Conservation (phyloP, 2,113 vertebrate species). For the Candoia aspera region DNA sequence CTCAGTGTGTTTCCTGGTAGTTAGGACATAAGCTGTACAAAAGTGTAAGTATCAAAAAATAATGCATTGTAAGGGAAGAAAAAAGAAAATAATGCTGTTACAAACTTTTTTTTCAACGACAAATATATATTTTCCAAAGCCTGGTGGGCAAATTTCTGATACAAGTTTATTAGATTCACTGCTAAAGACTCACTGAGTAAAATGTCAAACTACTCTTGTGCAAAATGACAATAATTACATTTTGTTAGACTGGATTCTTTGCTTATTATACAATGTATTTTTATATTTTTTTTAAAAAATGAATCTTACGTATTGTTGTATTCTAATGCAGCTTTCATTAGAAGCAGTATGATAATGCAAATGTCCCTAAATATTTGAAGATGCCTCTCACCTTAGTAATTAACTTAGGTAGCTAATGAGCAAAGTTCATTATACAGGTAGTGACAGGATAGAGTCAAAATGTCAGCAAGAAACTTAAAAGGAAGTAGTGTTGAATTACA, state of each 20-base stretch:
- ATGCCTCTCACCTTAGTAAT: slow-evolving; percentile 39
- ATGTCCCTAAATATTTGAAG: slow-evolving; percentile 41
- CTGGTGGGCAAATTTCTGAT: neutral
- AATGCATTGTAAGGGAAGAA: neutral
- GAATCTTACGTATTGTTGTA: neutral
- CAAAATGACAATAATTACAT: neutral
- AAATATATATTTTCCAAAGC: neutral
- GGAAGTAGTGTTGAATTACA: slow-evolving; percentile 2
- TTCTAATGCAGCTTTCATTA: slow-evolving; percentile 18
- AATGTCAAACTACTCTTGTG: too few species aligned
- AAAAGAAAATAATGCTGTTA: neutral
- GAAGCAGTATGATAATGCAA: slow-evolving; percentile 16
- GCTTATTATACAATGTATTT: neutral
- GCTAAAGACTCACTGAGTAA: neutral
- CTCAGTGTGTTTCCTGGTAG: too few species aligned
- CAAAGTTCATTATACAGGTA: neutral
- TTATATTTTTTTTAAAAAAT: neutral
- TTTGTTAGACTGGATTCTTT: neutral
- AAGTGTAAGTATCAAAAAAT: neutral
- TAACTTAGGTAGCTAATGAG: slow-evolving; percentile 31
- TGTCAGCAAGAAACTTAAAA: slow-evolving; percentile 2
- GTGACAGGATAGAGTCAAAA: neutral
- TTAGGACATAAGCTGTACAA: too few species aligned
- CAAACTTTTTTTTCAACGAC: neutral
- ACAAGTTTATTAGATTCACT: neutral